phyloP scores from a whole-genome alignment of 2,113 vertebrate genomes.

The Felis chaus region DNA sequence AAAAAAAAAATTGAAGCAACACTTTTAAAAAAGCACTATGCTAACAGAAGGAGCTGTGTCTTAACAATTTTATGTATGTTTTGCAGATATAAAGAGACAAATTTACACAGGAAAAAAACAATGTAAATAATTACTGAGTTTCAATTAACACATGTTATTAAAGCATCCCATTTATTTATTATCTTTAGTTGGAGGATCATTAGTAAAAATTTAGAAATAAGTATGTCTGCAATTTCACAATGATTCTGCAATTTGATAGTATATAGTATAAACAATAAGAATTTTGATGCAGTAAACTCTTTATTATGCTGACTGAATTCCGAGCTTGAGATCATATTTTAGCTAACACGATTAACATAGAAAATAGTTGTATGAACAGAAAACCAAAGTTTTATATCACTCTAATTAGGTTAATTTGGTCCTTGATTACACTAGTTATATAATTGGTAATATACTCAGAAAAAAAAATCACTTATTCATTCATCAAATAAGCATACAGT shows the following conservation, averaged over 20 bases:
- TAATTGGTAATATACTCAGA: neutral
- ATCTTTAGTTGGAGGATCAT: neutral
- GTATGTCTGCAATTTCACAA: neutral
- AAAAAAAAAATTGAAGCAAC: neutral
- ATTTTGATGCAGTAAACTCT: neutral
- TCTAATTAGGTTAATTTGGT: neutral
- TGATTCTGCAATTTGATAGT: neutral
- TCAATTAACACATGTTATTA: neutral
- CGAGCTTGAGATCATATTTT: neutral
- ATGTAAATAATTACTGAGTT: slow-evolving; percentile 33
- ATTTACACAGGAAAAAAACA: neutral
- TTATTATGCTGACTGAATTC: neutral
- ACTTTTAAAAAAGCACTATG: neutral
- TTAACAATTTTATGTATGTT: neutral
- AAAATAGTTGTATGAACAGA: neutral
- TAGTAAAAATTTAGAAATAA: neutral
- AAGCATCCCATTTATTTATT: neutral
- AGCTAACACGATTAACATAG: neutral
- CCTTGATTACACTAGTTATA: neutral
- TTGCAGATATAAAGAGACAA: neutral
- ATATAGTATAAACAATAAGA: neutral
- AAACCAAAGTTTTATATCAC: neutral
- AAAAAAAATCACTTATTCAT: neutral
- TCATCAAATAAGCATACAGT: neutral
- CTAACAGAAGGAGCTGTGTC: neutral